Conservation (phyloP, 2,113 vertebrate genomes). For the Antidorcas marsupialis region DNA sequence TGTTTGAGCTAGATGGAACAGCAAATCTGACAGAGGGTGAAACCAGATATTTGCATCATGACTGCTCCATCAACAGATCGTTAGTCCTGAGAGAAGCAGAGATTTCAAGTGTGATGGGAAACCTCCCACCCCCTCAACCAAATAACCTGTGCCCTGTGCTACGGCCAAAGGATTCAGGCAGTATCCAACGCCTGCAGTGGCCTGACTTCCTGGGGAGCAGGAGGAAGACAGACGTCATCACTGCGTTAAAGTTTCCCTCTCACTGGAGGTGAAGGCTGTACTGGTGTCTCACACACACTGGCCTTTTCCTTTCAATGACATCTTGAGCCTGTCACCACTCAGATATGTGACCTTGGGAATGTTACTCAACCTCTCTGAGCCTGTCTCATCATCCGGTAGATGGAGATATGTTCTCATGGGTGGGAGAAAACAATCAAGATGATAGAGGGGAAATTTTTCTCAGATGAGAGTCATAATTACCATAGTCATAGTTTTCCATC, state of each 20-base stretch:
- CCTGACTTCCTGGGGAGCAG: not conserved
- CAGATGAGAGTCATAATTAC: not conserved
- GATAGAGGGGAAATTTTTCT: not conserved
- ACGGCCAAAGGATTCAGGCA: not conserved
- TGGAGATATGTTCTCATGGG: not conserved
- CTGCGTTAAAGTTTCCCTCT: not conserved
- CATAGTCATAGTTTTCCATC: not conserved
- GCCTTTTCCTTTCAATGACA: not conserved
- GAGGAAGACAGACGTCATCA: too few relatives aligned
- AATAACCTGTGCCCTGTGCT: not conserved
- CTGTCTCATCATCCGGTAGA: not conserved
- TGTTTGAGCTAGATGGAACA: not conserved
- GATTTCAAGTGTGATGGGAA: not conserved
- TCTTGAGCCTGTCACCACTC: not conserved
- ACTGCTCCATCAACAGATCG: not conserved
- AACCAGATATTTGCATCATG: not conserved
- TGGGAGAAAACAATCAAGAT: not conserved
- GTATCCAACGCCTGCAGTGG: accelerated
- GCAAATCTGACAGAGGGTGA: not conserved
- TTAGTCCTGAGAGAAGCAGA: not conserved
- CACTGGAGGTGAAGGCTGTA: accelerated
- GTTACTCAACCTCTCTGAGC: not conserved
- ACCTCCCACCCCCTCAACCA: not conserved
- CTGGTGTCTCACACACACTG: not conserved
- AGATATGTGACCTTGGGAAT: not conserved